A percentile compares a stretch with the other conserved stretches of the same genome.
Evolutionary conservation across 2,113 vertebrate genomes (phyloP).

Genomic region (Periophthalmus modestus): DNA sequence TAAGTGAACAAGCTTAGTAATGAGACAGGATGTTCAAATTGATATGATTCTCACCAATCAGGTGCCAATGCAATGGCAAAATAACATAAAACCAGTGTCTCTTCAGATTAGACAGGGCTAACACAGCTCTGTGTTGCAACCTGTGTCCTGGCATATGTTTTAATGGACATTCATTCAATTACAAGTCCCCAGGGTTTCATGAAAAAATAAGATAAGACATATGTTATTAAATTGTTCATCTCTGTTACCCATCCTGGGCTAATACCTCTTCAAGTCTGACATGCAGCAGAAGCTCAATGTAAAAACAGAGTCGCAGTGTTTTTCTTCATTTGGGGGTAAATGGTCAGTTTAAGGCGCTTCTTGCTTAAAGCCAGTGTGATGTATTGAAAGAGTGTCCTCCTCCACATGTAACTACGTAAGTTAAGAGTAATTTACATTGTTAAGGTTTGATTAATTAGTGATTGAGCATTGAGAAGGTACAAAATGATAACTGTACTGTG

Average conservation of each 20-base stretch:
- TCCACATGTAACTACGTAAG: too few species aligned
- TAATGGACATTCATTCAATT: constrained; percentile 40
- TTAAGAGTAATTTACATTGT: too few species aligned
- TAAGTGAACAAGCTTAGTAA: too few species aligned
- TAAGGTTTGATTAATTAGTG: too few species aligned
- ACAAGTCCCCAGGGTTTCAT: constrained; percentile 25
- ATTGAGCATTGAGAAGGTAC: too few species aligned
- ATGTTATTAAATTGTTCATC: constrained; percentile 53
- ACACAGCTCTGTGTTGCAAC: constrained; percentile 30
- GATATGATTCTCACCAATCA: not conserved
- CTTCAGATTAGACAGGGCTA: constrained; percentile 29
- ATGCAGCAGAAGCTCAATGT: constrained; percentile 20
- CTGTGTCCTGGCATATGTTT: constrained; percentile 59
- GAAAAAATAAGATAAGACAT: constrained; percentile 52
- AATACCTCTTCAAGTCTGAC: constrained; percentile 2
- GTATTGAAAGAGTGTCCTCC: too few species aligned
- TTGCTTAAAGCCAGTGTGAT: too few species aligned
- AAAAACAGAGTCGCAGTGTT: constrained; percentile 17
- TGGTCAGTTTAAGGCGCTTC: too few species aligned
- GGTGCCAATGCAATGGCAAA: not conserved
- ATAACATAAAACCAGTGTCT: constrained; percentile 40
- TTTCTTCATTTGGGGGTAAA: constrained; percentile 26
- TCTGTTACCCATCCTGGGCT: constrained; percentile 26
- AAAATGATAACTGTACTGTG: too few species aligned
- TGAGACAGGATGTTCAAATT: not conserved